These are phyloP conservation scores for Channa argus DNA, from an alignment of 2,113 vertebrate species.

Conservation along the genomic window DNA sequence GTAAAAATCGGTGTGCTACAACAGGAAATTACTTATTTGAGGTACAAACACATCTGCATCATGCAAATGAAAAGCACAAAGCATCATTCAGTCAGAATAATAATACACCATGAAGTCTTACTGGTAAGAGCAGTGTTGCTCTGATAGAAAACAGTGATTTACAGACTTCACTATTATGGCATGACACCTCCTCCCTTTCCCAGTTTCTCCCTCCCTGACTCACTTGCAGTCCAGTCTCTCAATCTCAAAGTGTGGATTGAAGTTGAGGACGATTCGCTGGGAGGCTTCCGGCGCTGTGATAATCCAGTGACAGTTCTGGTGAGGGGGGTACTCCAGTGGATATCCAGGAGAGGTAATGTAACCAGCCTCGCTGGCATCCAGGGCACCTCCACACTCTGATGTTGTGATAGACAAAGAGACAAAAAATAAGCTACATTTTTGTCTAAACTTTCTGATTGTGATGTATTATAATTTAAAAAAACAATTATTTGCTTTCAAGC, in stretches of 20 bases:
- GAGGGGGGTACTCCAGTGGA: slow-evolving; percentile 95
- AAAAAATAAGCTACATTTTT: no score
- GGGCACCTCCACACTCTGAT: slow-evolving; percentile 86
- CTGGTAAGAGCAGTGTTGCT: slow-evolving; percentile 1
- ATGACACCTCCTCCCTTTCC: background rate
- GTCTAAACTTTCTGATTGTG: no score
- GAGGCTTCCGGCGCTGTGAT: slow-evolving; percentile 91
- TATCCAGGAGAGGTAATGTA: slow-evolving; percentile 98
- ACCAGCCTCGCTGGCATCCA: slow-evolving; percentile 93
- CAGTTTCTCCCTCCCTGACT: background rate
- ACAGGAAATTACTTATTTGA: slow-evolving; percentile 53
- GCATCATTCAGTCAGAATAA: slow-evolving; percentile 39
- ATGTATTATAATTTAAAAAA: no score
- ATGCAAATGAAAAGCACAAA: slow-evolving; percentile 41
- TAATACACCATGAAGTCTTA: background rate
- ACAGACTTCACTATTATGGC: slow-evolving; percentile 38
- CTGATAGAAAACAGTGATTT: slow-evolving; percentile 1
- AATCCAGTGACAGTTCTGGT: slow-evolving; percentile 97
- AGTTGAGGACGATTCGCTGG: slow-evolving; percentile 98
- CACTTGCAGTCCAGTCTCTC: slow-evolving; percentile 99
- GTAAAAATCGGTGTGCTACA: slow-evolving; percentile 21
- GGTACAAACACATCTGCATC: slow-evolving; percentile 11
- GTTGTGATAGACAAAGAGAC: slow-evolving; percentile 13
- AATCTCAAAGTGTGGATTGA: slow-evolving; percentile 99
- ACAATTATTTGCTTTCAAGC: no score